A percentile compares a stretch with the other conserved stretches of the same genome.
These are phyloP conservation scores for Chaetoderma sp. DNA, from an alignment of 2,888 invertebrate species.

Conservation along the genomic window DNA sequence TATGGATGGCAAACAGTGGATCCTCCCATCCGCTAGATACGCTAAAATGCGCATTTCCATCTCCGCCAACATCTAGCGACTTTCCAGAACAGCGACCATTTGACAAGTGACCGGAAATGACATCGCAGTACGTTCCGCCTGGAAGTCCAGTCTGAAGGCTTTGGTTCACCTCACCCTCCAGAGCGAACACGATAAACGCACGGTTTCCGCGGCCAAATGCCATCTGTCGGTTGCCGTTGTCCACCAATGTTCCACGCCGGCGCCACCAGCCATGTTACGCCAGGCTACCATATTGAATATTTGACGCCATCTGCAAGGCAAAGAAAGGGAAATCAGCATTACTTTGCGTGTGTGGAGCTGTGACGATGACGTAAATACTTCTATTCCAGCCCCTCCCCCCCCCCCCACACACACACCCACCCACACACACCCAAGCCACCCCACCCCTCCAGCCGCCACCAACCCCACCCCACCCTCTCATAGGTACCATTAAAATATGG, in stretches of 20 bases:
- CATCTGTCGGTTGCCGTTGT: constrained; percentile 81
- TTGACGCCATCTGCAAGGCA: constrained; percentile 42
- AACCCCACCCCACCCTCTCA: too few species aligned
- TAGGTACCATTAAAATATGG: too few species aligned
- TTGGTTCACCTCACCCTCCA: constrained; percentile 68
- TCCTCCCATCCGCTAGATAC: constrained; percentile 74
- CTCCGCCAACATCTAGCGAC: constrained; percentile 74
- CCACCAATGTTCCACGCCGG: constrained; percentile 79
- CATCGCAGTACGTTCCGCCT: constrained; percentile 85
- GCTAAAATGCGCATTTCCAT: constrained; percentile 75
- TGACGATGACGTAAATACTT: too few species aligned
- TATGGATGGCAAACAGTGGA: constrained; percentile 81
- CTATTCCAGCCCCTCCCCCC: too few species aligned
- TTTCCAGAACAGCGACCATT: constrained; percentile 77
- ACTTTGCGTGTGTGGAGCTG: too few species aligned
- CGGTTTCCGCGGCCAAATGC: constrained; percentile 82
- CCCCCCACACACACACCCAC: too few species aligned
- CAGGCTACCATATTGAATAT: constrained; percentile 54
- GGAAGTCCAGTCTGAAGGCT: constrained; percentile 73
- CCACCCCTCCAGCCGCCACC: too few species aligned
- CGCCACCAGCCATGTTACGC: constrained; percentile 34
- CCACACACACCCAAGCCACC: too few species aligned
- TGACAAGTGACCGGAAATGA: constrained; percentile 78
- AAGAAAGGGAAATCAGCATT: too few species aligned
- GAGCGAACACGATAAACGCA: constrained; percentile 80